Conservation (phyloP, 2,888 invertebrate genomes). For the Drosophila imparisetae region DNA sequence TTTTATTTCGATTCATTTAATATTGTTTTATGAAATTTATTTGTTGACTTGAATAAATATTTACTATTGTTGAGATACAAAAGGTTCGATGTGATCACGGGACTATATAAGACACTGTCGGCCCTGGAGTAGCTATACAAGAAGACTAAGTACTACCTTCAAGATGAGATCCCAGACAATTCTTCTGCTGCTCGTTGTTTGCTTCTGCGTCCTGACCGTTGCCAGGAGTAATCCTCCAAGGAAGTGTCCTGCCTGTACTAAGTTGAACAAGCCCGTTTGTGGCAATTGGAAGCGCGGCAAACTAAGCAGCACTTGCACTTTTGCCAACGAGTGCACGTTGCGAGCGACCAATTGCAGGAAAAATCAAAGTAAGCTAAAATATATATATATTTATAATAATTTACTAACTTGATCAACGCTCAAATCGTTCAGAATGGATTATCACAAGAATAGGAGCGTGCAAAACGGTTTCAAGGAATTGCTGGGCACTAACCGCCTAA, state of each 20-base stretch:
- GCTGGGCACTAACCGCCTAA: not conserved
- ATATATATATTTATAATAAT: not conserved
- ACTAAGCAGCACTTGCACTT: not conserved
- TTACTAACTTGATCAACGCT: not conserved
- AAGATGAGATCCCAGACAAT: not conserved
- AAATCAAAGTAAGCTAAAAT: not conserved
- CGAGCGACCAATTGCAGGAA: not conserved
- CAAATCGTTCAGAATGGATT: not conserved
- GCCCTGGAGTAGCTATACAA: not conserved
- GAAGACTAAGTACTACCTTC: not conserved
- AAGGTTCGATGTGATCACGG: not conserved
- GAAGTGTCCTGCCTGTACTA: not conserved
- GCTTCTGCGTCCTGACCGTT: not conserved
- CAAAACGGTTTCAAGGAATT: not conserved
- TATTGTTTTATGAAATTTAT: not conserved
- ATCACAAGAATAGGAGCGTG: accelerated
- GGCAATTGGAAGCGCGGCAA: not conserved
- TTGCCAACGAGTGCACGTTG: not conserved
- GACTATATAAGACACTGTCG: not conserved
- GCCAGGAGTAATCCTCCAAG: not conserved
- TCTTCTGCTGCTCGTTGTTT: not conserved
- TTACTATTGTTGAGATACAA: not conserved
- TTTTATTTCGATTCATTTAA: not conserved
- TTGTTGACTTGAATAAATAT: not conserved
- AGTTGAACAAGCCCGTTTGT: not conserved